These are phyloP conservation scores for Homarus americanus DNA, from an alignment of 1,140 invertebrate genomes.

Conservation along the genomic window DNA sequence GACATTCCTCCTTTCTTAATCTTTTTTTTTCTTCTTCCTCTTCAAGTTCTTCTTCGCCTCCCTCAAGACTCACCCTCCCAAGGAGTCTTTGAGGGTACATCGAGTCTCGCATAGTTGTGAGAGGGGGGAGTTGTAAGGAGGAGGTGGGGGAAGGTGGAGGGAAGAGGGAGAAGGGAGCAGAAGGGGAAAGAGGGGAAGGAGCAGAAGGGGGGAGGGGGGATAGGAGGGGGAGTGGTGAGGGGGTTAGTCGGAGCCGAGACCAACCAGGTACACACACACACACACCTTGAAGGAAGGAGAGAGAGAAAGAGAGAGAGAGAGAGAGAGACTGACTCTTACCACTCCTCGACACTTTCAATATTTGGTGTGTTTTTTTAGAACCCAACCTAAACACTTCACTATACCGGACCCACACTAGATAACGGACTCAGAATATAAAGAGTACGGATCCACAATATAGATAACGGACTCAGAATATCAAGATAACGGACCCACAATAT, in stretches of 20 bases:
- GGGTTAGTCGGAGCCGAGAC: no score
- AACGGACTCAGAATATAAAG: no score
- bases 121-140: neutral
- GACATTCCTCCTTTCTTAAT: neutral
- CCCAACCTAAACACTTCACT: no score
- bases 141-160: neutral
- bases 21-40: neutral
- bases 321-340: neutral
- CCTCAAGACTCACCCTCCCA: neutral
- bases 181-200: neutral
- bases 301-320: neutral
- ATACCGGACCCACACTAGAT: no score
- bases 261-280: no score
- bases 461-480: no score
- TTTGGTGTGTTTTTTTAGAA: no score
- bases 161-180: neutral
- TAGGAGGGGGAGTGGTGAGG: no score
- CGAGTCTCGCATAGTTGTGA: constrained; percentile 11
- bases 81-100: neutral
- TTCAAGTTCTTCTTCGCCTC: neutral
- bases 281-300: neutral
- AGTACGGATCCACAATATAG: no score
- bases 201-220: neutral
- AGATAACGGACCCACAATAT: no score
- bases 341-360: no score